Evolutionary conservation across 1,140 invertebrate species (phyloP), one percentile per base, ranked within the genome.

Genomic region (Hylaeus volcanicus): DNA sequence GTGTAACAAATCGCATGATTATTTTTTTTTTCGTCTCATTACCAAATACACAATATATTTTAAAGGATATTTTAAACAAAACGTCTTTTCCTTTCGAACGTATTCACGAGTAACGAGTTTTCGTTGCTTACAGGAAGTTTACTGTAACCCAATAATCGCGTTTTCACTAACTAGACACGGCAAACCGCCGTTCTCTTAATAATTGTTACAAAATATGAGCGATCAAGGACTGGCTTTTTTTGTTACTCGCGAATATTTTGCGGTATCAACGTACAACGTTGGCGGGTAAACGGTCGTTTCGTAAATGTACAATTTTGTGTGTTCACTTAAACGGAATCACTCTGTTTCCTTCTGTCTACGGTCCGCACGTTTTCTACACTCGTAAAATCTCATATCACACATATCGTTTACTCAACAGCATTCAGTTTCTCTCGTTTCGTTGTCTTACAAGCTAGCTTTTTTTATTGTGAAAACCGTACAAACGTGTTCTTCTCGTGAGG

Each of bases 41-140:
- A 90, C 76, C 82, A 90, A 91, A 88, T 90, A 89, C 88, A 91
- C 82, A 89, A 90, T 89, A 86, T 90, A 89, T 89, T 84, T 82
- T 90, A 91, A 87, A 89, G 79, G 79, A 82, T 82, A 83, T 79
- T 70, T 84, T 86, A 88, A 90, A 89, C 87, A 86, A 87, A 86
- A 81, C 79, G 60, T 76, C 64, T 48, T 78, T 63, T 56, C 55
- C 15, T 71, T 73, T 82, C 78, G 39, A 41, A 78, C 61, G 75
- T 86, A 88, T 90, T 90, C 87, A 90, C 83, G 90, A 88, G 77
- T 86, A 85, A 88, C 87, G 79, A 83, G 51, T 76, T 15, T 86
- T 85, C 53, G 74, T 84, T 82, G 74, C 73, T 84, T 80, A 82
- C 63, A 65, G 48, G 14, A 85, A 77, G 51, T 74, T 56, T 45